Conservation (phyloP, 2,797 vertebrate species). For the Kryptolebias ocellatus region DNA sequence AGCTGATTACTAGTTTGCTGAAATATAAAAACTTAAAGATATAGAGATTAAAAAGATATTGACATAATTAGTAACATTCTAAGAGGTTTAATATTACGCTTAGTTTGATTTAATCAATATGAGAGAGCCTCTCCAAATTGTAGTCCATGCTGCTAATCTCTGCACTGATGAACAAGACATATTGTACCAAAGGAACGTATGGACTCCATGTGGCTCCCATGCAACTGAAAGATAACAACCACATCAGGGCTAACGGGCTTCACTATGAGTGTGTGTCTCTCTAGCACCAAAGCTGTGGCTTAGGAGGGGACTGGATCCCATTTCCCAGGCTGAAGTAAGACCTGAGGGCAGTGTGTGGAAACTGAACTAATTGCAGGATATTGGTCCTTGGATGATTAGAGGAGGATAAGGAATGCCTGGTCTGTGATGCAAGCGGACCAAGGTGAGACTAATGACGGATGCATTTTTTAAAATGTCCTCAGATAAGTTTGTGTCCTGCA, state of each 20-base stretch:
- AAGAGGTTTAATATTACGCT: conserved; percentile 23
- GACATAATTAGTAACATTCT: background rate
- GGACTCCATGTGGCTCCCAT: conserved; percentile 77
- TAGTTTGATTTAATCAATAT: conserved; percentile 31
- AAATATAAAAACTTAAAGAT: background rate
- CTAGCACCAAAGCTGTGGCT: conserved; percentile 69
- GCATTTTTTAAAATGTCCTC: conserved; percentile 62
- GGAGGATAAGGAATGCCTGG: conserved; percentile 91
- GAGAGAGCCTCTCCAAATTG: conserved; percentile 39
- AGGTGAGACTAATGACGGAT: conserved; percentile 82
- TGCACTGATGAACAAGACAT: conserved; percentile 50
- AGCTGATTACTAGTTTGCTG: too few species aligned
- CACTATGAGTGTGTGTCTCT: conserved; percentile 59
- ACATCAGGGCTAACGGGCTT: conserved; percentile 68
- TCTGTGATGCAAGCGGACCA: conserved; percentile 93
- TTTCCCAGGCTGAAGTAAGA: conserved; percentile 88
- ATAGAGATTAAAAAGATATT: background rate
- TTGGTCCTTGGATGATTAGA: conserved; percentile 94
- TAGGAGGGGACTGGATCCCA: conserved; percentile 84
- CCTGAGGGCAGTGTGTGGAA: conserved; percentile 87
- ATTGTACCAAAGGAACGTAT: conserved; percentile 55
- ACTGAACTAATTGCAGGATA: conserved; percentile 96
- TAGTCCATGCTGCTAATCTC: conserved; percentile 25
- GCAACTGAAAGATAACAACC: conserved; percentile 75
- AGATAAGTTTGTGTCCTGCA: conserved; percentile 68